Conservation (phyloP, 2,797 vertebrate genomes). For the Enteromius thamalakanensis region DNA sequence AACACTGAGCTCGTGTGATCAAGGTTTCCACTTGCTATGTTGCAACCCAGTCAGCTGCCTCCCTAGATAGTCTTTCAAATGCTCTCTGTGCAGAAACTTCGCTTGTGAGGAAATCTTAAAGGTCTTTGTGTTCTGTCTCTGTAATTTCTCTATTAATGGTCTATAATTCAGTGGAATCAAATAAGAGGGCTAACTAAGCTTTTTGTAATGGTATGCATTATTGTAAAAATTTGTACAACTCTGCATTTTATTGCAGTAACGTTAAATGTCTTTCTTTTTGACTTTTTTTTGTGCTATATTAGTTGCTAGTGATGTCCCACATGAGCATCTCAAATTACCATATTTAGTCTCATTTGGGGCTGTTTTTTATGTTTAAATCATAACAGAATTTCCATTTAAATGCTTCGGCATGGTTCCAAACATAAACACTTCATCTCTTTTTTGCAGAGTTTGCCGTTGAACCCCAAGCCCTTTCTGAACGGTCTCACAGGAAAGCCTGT, state of each 20-base stretch:
- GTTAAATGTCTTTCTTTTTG: no score
- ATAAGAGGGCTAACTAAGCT: neutral
- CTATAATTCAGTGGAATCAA: neutral
- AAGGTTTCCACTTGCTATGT: neutral
- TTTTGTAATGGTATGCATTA: neutral
- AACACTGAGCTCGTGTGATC: neutral
- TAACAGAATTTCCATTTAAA: neutral
- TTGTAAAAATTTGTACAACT: no score
- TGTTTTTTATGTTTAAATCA: neutral
- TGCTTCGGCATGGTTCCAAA: neutral
- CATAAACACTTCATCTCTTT: neutral
- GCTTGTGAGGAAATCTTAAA: neutral
- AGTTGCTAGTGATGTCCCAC: neutral
- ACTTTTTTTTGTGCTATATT: neutral
- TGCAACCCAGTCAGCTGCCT: neutral
- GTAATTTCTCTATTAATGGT: neutral
- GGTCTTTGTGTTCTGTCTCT: neutral
- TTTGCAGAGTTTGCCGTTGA: constrained; percentile 92
- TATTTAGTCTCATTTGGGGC: no score
- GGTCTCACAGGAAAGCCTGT: constrained; percentile 97
- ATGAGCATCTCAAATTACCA: neutral
- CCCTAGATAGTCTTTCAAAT: neutral
- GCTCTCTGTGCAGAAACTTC: no score
- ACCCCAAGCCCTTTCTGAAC: constrained; percentile 97
- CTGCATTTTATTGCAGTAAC: neutral